Conservation (phyloP, 2,113 vertebrate species). For the Syngnathus scovelli region DNA sequence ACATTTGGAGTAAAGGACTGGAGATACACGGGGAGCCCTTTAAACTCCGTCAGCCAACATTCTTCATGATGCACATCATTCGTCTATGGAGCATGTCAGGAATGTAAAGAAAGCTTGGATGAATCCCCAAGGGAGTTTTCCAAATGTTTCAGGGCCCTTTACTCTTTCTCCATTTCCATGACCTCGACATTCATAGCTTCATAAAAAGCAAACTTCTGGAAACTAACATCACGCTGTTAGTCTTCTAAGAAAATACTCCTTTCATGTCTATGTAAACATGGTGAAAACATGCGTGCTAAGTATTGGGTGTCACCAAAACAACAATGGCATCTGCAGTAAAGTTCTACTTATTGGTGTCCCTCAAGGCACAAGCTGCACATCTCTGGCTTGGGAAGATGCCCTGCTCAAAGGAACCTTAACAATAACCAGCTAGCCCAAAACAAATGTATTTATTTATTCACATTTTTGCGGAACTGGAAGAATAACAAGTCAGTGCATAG, state of each 20-base stretch:
- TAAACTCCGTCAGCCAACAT: conserved; percentile 25
- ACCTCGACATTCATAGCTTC: neutral
- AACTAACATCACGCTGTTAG: neutral
- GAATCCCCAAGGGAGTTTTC: neutral
- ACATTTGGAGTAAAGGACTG: conserved; percentile 17
- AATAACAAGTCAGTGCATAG: no score
- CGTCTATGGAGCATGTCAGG: conserved; percentile 39
- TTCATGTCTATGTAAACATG: neutral
- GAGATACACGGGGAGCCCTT: conserved; percentile 26
- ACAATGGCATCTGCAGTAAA: neutral
- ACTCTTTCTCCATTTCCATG: neutral
- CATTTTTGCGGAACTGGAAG: no score
- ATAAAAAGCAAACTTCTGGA: neutral
- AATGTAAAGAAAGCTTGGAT: conserved; percentile 42
- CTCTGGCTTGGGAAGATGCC: no score
- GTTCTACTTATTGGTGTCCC: neutral
- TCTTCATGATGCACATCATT: conserved; percentile 46
- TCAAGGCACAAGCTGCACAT: neutral
- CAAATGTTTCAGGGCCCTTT: neutral
- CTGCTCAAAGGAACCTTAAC: no score
- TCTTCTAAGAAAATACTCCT: neutral
- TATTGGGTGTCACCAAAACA: neutral
- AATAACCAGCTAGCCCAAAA: no score
- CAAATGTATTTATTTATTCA: no score
- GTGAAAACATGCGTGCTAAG: neutral